phyloP scores from a whole-genome alignment of 2,113 vertebrate genomes.

The Oxyruncus cristatus region DNA sequence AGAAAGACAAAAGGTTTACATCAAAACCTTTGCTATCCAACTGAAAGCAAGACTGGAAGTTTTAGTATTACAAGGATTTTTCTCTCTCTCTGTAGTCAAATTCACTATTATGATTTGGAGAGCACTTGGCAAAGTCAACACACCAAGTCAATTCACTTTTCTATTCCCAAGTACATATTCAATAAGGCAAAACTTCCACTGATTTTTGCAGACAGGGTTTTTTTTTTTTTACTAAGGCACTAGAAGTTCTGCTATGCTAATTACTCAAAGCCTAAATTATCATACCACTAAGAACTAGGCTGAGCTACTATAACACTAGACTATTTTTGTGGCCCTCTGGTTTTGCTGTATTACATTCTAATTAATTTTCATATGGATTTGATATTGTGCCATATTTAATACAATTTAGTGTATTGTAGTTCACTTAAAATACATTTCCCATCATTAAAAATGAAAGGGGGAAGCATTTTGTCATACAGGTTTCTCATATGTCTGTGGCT shows the following conservation, averaged over 20 bases:
- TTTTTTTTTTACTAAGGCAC: background rate
- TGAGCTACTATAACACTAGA: background rate
- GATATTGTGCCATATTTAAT: background rate
- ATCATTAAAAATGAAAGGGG: background rate
- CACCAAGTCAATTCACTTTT: background rate
- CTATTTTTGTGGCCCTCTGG: background rate
- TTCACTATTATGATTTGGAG: background rate
- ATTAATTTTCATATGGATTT: background rate
- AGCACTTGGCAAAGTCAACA: background rate
- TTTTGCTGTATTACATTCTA: background rate
- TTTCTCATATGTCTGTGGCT: background rate
- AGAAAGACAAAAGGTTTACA: background rate
- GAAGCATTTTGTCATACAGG: background rate
- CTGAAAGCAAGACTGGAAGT: background rate
- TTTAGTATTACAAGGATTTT: background rate
- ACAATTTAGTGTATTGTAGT: background rate
- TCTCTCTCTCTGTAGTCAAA: background rate
- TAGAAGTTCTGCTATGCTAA: background rate
- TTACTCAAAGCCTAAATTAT: background rate
- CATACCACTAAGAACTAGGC: background rate
- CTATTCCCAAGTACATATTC: background rate
- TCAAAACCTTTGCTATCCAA: background rate
- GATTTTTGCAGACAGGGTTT: background rate
- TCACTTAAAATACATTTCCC: background rate
- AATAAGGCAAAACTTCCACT: background rate